Evolutionary conservation across 2,113 vertebrate genomes (phyloP), one percentile per base, ranked within the genome.

Genomic region (Colistium nudipinnis): DNA sequence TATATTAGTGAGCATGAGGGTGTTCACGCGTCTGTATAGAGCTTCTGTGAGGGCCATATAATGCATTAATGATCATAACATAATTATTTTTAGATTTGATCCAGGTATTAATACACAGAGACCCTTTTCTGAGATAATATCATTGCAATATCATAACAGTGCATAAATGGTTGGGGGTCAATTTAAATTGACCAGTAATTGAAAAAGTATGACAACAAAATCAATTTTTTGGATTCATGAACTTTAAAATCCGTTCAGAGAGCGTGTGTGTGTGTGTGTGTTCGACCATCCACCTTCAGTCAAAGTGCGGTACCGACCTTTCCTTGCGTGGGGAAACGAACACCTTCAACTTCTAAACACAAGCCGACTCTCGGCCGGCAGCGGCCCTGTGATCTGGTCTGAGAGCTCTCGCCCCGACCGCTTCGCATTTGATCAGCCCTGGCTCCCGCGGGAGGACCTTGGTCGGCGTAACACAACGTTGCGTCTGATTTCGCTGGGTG

Each of bases 401-500:
- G 47, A 57, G 38, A 63, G 55, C 39, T 60, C 44, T 31, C 22
- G 25, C 41, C 61, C 71, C 25, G 4, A 30, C 74, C 62, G 53
- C n/a, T 63, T 79, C 70, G 49, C 78, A 74, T 82, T 79, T 81
- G 81, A 85, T 82, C 82, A 67, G 78, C 49, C 64, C 11, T 39
- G 60, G 70, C 59, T 76, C 75, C 51, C 59, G 52, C 35, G 45
- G 61, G 82, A 65, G 38, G 52, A 87, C 75, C 82, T 87, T 80
- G 72, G 80, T 72, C 43, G 76, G 70, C 66, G 84, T 80, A 74
- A 81, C 76, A 74, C 85, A 89, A 88, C 86, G 87, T 80, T 84
- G 86, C 81, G 74, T 84, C 41, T 68, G 74, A 87, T 84, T 86
- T 80, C 44, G 80, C 75, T 75, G 75, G 11, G 14, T 43, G 78